Conservation (phyloP, 2,113 vertebrate species). For the Ammospiza nelsoni region DNA sequence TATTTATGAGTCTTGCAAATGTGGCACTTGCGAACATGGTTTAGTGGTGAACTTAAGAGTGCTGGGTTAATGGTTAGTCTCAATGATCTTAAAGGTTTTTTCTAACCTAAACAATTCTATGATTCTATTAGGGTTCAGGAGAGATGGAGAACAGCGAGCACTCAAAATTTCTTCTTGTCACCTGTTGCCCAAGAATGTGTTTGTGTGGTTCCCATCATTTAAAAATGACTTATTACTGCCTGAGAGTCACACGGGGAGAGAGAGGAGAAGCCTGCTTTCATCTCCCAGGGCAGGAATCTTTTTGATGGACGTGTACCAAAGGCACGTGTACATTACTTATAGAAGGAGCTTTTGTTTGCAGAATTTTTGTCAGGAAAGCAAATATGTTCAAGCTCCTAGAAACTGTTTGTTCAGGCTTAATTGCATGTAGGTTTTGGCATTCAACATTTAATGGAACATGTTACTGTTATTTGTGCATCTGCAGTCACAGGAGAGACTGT, state of each 20-base stretch:
- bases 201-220: neutral
- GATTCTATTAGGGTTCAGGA: neutral
- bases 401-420: constrained; percentile 52
- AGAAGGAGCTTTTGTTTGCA: constrained; percentile 33
- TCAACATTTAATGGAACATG: neutral
- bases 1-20: neutral
- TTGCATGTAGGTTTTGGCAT: constrained; percentile 50
- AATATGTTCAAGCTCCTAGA: constrained; percentile 18
- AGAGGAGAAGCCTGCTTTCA: neutral
- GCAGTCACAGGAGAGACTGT: neutral
- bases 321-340: neutral
- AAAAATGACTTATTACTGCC: neutral
- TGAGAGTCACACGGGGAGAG: neutral
- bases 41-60: neutral
- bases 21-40: neutral
- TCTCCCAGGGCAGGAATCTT: neutral
- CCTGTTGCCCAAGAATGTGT: neutral
- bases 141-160: neutral
- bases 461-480: constrained; percentile 24
- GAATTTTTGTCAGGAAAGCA: constrained; percentile 45
- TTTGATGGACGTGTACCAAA: neutral
- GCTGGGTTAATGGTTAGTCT: neutral
- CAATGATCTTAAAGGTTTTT: neutral
- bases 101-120: neutral
- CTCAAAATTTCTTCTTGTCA: neutral